These are phyloP conservation scores for Antheraea mylitta DNA, from an alignment of 1,140 invertebrate genomes.

Conservation along the genomic window DNA sequence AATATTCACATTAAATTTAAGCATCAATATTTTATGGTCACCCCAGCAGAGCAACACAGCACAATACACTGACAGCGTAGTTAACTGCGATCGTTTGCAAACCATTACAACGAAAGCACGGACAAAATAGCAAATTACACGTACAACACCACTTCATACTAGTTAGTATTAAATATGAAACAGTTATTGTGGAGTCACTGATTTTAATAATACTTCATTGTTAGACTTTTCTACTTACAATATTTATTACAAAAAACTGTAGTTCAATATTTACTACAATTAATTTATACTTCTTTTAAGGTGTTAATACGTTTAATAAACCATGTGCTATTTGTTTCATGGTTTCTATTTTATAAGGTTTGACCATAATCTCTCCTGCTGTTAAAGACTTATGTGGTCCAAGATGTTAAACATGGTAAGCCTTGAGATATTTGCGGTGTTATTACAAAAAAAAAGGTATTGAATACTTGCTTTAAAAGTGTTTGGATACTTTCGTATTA, in stretches of 20 bases:
- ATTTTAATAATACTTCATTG: neutral
- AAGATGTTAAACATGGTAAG: no score
- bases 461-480: no score
- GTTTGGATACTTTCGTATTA: no score
- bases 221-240: neutral
- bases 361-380: no score
- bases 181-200: neutral
- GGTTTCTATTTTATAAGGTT: no score
- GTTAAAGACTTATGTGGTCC: no score
- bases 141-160: neutral
- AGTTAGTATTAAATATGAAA: slow-evolving; percentile 5
- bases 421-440: no score
- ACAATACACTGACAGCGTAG: slow-evolving; percentile 28
- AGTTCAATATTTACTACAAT: neutral
- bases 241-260: neutral
- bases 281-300: no score
- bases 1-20: neutral
- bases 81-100: slow-evolving; percentile 31
- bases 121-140: slow-evolving; percentile 22
- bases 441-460: no score
- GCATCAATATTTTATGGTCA: neutral
- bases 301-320: no score
- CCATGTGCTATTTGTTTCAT: no score
- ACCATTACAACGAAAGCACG: slow-evolving; percentile 23
- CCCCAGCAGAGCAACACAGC: neutral